Conservation (phyloP, 2,113 vertebrate genomes). For the Oncorhynchus mykiss region DNA sequence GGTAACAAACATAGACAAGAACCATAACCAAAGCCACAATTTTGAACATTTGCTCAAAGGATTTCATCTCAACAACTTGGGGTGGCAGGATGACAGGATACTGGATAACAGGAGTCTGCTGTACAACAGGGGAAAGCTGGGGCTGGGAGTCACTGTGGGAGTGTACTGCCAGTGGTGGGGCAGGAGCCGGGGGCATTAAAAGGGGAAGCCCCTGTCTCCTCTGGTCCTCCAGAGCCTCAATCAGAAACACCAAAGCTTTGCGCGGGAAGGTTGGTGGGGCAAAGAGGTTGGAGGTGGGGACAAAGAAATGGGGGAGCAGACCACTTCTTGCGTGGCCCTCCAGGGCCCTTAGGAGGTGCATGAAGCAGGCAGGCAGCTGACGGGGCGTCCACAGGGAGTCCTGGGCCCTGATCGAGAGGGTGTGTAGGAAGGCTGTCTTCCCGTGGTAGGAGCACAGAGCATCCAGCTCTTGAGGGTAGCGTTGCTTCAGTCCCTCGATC, state of each 20-base stretch:
- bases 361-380: constrained; percentile 55
- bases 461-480: constrained; percentile 54
- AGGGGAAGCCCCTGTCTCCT: constrained; percentile 48
- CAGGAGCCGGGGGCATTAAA: constrained; percentile 38
- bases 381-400: constrained; percentile 54
- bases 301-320: constrained; percentile 67
- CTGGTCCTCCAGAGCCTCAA: constrained; percentile 54
- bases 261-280: constrained; percentile 44
- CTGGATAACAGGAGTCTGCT: no score
- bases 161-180: background rate
- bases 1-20: no score
- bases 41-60: no score
- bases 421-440: constrained; percentile 69
- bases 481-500: constrained; percentile 59
- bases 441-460: constrained; percentile 65
- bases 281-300: constrained; percentile 64
- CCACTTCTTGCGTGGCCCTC: constrained; percentile 39
- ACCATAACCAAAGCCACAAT: no score
- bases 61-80: no score
- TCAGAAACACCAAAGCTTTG: constrained; percentile 52
- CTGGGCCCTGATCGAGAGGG: constrained; percentile 42
- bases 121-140: background rate
- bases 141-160: background rate
- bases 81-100: no score
- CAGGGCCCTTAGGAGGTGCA: constrained; percentile 56